Base-by-base conservation (phyloP, 2,888 invertebrate species). In the Drosophila mimetica region DNA sequence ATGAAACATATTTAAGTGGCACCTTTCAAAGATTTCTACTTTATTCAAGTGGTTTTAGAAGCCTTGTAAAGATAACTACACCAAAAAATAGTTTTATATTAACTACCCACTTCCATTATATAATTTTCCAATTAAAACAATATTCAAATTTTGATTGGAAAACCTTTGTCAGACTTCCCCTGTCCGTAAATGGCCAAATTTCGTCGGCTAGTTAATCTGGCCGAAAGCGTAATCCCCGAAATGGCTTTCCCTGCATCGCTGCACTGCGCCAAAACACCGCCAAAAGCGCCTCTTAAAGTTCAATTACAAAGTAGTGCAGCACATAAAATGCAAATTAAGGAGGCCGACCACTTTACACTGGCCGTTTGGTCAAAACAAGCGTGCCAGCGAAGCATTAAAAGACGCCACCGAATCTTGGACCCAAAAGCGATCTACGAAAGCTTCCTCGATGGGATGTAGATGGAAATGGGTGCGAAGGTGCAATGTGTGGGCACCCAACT, bases 341-440 rank as follows among this genome's bases (percentile, higher is more conserved):
- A 18, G 54, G 18, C 64, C 42, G 37, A 52, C 59, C 59, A 53
- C 47, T 81, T 75, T 60, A 59, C 65, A 76, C 67, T 36, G 58
- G 22, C 48, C 41, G 55, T 18, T 51, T 47, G 30, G 13, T 32
- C 9, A 11, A 57, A n/a, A 34, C 32, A 34, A 67, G 65, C 88
- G 70, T 86, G 86, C 58, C 60, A 73, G 64, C 50, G 37, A 47
- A 32, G 46, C 71, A 80, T 84, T 82, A 78, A 76, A 66, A 74
- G 67, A 57, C 71, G 82, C 80, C 77, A 70, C 75, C 74, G 59
- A 65, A 79, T 53, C 59, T 64, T 70, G 25, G 70, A 59, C 52
- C 41, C 36, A 42, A 66, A 48, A 8, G 60, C 22, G 65, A 48
- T 18, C 39, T 32, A 20, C 20, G 42, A n/a, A n/a, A 18, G 63